Evolutionary conservation across 2,888 invertebrate genomes (phyloP), one percentile per base, ranked within the genome.

Genomic region (Yponomeuta plumbellus): DNA sequence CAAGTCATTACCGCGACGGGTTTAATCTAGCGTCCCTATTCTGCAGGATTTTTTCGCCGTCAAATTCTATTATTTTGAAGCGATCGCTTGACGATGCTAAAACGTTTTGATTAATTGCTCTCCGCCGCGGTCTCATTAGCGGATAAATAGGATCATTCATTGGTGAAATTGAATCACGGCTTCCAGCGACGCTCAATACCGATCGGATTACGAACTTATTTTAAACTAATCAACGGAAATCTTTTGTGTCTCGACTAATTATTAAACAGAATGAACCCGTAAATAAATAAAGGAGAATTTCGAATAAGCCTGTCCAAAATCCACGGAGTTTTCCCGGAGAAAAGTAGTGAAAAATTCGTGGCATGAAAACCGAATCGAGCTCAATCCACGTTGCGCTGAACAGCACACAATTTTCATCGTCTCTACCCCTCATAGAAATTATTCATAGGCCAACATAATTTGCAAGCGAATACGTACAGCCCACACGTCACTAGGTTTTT

Each of bases 41-140:
- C 78, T 75, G 79, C 75, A 79, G 81, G 85, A 88, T 86, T 89
- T 88, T 67, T 67, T 67, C 44, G 23, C 44, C 21, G 52, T 13
- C 23, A 65, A 65, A 64, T 84, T 84, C 82, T 80, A 86, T 90
- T 90, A 89, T 91, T 84, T 80, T 75, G 74, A 79, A 77, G 85
- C 86, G 87, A 86, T 87, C 82, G 85, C 75, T 81, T 80, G 82
- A 52, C 76, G 76, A 81, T 82, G 85, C 81, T 86, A 82, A 86
- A 88, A 88, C 86, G 85, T 88, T 90, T 88, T 91, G 91, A 91
- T 91, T 91, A 91, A 91, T 91, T 88, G 87, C 86, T 66, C 86
- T 66, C 76, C 80, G 76, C 75, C 76, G 74, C 80, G 83, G 86
- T 80, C 82, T 90, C 90, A 91, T 90, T 91, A 91, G 85, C 80